Evolutionary conservation across 1,140 invertebrate species (phyloP).

Genomic region (Agrilus planipennis): DNA sequence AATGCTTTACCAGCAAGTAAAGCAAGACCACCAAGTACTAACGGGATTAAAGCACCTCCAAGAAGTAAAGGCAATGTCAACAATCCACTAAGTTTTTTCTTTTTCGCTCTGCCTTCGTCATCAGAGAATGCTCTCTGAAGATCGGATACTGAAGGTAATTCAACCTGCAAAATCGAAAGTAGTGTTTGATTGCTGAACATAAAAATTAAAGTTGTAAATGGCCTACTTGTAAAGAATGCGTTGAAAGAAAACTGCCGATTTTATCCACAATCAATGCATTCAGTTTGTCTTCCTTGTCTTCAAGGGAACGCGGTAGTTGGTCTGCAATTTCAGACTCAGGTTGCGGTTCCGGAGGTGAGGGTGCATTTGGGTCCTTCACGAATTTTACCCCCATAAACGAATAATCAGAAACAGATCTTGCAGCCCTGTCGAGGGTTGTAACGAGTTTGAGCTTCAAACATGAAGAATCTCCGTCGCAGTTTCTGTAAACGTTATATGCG

Average conservation of each 20-base stretch:
- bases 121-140: constrained; percentile 45
- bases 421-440: constrained; percentile 55
- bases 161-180: constrained; percentile 35
- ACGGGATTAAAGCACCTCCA: constrained; percentile 62
- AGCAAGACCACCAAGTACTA: constrained; percentile 65
- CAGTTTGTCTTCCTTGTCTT: constrained; percentile 57
- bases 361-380: constrained; percentile 44
- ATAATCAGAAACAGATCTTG: constrained; percentile 46
- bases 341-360: constrained; percentile 27
- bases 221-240: constrained; percentile 61
- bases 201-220: constrained; percentile 13
- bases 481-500: constrained; percentile 55
- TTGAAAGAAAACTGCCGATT: constrained; percentile 57
- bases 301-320: constrained; percentile 51
- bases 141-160: constrained; percentile 51
- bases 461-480: constrained; percentile 56
- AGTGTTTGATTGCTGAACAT: constrained; percentile 13
- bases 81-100: constrained; percentile 56
- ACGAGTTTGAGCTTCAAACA: constrained; percentile 67
- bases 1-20: constrained; percentile 71
- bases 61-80: constrained; percentile 64
- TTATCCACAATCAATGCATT: constrained; percentile 64
- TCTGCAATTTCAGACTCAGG: constrained; percentile 52
- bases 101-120: constrained; percentile 46
- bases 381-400: constrained; percentile 57